Evolutionary conservation across 2,113 vertebrate species (phyloP).

Genomic region (Phalacrocorax pelagicus): DNA sequence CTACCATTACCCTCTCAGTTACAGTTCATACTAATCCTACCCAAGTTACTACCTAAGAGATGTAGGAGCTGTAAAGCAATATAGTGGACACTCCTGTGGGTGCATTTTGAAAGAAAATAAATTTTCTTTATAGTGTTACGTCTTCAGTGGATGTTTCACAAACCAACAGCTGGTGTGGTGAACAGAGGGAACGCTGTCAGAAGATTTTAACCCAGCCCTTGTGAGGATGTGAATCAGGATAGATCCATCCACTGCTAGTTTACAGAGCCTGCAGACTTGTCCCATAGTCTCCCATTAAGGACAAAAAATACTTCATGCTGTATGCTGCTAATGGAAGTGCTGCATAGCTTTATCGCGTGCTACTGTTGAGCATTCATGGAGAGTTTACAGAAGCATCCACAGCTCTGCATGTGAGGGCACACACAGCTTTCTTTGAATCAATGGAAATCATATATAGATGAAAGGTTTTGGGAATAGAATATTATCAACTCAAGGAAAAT

Average conservation of each 20-base stretch:
- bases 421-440: fast-evolving
- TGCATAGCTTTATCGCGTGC: neutral
- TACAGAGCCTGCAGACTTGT: neutral
- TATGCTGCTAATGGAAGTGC: neutral
- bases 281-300: neutral
- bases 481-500: neutral
- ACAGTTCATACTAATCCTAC: neutral
- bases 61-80: neutral
- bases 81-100: neutral
- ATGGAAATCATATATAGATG: neutral
- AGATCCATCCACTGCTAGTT: neutral
- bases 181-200: neutral
- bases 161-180: neutral
- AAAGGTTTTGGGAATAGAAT: neutral
- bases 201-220: neutral
- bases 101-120: neutral
- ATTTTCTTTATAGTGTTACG: neutral
- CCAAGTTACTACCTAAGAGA: neutral
- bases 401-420: neutral
- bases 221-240: neutral
- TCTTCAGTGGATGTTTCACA: neutral
- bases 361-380: neutral
- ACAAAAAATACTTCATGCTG: neutral
- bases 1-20: neutral
- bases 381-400: neutral